Percentiles rank a stretch among this genome's conserved stretches.
Evolutionary conservation across 2,888 invertebrate genomes (phyloP).

Genomic region (Diarsia mendica): DNA sequence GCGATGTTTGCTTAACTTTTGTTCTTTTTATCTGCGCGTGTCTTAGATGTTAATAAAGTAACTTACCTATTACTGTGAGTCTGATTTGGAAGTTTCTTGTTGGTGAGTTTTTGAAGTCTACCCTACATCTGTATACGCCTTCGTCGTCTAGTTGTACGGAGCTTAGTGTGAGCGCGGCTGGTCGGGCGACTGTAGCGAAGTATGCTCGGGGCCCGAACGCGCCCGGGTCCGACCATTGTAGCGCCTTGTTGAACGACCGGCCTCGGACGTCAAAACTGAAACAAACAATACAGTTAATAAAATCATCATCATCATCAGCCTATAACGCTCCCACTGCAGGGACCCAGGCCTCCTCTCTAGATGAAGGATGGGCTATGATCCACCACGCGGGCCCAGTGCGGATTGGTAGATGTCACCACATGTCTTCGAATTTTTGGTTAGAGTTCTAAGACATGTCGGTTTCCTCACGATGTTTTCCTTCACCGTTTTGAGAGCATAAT

Average conservation of each 20-base stretch:
- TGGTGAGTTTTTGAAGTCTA: conserved; percentile 97
- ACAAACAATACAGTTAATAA: conserved; percentile 70
- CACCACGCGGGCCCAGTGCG: too few relatives aligned
- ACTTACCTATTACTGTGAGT: conserved; percentile 97
- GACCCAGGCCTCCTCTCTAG: too few relatives aligned
- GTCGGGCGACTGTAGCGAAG: conserved; percentile 94
- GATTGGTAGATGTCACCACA: too few relatives aligned
- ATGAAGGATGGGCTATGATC: too few relatives aligned
- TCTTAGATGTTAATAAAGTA: conserved; percentile 28
- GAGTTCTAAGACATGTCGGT: too few relatives aligned
- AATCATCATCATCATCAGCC: too few relatives aligned
- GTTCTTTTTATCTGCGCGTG: conserved; percentile 26
- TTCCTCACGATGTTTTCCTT: too few relatives aligned
- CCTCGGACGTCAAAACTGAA: conserved; percentile 96
- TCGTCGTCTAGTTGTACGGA: conserved; percentile 96
- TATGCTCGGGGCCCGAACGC: conserved; percentile 96
- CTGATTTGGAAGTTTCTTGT: conserved; percentile 97
- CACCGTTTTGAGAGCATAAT: too few relatives aligned
- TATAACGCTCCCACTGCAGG: too few relatives aligned
- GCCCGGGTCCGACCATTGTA: conserved; percentile 95
- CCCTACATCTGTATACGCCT: conserved; percentile 96
- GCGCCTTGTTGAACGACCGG: conserved; percentile 94
- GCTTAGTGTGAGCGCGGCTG: conserved; percentile 95
- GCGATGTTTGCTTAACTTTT: conserved; percentile 20
- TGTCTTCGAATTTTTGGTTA: too few relatives aligned